These are phyloP conservation scores for Sinosuthora webbiana DNA, from an alignment of 2,113 vertebrate species.

Conservation along the genomic window DNA sequence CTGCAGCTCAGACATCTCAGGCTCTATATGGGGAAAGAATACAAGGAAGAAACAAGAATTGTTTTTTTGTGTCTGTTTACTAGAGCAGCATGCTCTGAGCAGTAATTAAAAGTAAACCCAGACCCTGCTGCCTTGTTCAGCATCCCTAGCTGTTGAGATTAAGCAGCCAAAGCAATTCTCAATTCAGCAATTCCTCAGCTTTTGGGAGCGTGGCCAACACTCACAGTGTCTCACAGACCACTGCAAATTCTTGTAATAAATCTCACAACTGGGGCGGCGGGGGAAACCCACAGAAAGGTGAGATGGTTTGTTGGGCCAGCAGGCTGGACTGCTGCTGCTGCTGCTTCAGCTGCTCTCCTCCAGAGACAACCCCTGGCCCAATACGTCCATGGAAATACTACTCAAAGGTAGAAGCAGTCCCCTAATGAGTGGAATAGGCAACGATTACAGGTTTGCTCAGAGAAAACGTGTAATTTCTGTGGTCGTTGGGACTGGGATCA, in stretches of 20 bases:
- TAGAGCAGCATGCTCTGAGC: neutral
- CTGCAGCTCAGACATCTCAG: neutral
- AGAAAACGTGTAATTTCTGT: neutral
- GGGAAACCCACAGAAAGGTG: slow-evolving; percentile 13
- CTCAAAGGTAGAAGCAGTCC: neutral
- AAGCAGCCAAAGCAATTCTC: slow-evolving; percentile 54
- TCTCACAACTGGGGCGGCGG: neutral
- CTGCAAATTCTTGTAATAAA: slow-evolving; percentile 49
- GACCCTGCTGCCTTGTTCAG: slow-evolving; percentile 12
- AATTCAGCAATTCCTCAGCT: slow-evolving; percentile 57
- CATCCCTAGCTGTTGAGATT: slow-evolving; percentile 1
- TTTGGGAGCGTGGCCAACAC: slow-evolving; percentile 43
- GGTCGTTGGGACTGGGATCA: rapidly evolving
- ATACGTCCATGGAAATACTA: neutral
- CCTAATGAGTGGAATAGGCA: neutral
- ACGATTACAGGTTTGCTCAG: neutral
- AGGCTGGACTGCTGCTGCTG: neutral
- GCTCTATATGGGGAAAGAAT: neutral
- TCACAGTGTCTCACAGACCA: slow-evolving; percentile 47
- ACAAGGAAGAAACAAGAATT: neutral
- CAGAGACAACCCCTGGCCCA: neutral
- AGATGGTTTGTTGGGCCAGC: neutral
- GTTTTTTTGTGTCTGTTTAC: neutral
- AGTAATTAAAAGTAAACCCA: slow-evolving; percentile 44
- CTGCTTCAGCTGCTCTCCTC: neutral